Evolutionary conservation across 2,888 invertebrate genomes (phyloP), one percentile per base, ranked within the genome.

Genomic region (Pseudococcus jackbeardsleyi): DNA sequence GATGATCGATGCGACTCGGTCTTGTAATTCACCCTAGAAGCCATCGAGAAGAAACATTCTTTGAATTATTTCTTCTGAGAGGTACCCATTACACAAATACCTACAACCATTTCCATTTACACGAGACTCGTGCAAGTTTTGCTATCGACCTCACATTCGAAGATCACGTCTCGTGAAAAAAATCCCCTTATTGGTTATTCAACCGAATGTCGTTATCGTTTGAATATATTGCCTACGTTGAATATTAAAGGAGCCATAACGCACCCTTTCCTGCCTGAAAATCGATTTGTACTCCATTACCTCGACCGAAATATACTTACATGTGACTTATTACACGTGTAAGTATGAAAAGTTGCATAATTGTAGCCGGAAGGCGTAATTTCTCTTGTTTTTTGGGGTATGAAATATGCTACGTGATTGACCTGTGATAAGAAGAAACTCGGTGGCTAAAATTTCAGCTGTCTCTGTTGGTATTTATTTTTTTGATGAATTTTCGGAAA

Each of bases 1-100:
- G n/a, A 79, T 79, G 79, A 79, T 79, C 79, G 79, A 79, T 79
- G 79, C 42, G 33, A 22, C 79, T 42, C 17, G 79, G 79, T 79
- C 79, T 42, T 79, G 46, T 79, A 42, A 79, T 79, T 79, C 17
- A 42, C 79, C 42, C 6, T 72, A 72, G 26, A 72, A 39, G 42
- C 79, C 42, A 79, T 79, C 79, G 42, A 79, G 42, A 2, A 33
- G 26, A 33, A 39, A 79, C 79, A 46, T 79, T 42, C 33, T 42
- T 79, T 79, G 42, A 79, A 79, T 79, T 42, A 79, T 79, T 79
- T 79, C 42, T 79, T n/a, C 26, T 12, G 9, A 3, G 3, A 72
- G 26, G 7, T n/a, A 33, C 26, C 26, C 59, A 9, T 9, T 7
- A 19, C 11, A 19, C 59, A 19, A 19, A 59, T 59, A 5, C n/a